A percentile compares a stretch with the other conserved stretches of the same genome.
Evolutionary conservation across 1,140 invertebrate genomes (phyloP).

Genomic region (Nixonia krombeini): DNA sequence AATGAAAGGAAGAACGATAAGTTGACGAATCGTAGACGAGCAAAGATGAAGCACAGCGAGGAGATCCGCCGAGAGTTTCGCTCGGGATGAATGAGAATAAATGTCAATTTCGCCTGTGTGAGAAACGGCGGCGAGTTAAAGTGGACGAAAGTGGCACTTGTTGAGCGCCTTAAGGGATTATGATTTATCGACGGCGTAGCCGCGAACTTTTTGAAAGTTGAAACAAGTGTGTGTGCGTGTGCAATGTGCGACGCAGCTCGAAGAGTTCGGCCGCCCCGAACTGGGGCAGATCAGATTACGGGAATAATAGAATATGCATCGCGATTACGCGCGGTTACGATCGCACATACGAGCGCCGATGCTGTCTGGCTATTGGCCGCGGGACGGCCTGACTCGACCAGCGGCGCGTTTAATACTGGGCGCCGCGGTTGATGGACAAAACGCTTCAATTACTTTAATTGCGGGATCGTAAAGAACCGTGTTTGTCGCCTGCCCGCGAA

Average conservation of each 20-base stretch:
- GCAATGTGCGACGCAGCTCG: slow-evolving; percentile 5
- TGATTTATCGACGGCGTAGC: slow-evolving; percentile 46
- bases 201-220: slow-evolving; percentile 35
- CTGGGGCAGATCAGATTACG: not conserved
- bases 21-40: no score
- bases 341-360: no score
- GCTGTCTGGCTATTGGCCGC: not conserved
- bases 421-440: not conserved
- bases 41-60: no score
- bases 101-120: not conserved
- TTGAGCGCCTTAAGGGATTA: slow-evolving; percentile 45
- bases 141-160: slow-evolving; percentile 47
- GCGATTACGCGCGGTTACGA: no score
- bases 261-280: not conserved
- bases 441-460: not conserved
- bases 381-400: not conserved
- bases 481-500: not conserved
- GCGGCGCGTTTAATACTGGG: no score
- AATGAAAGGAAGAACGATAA: no score
- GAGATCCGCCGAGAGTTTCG: no score
- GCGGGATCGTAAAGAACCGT: no score
- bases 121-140: slow-evolving; percentile 11
- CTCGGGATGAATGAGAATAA: not conserved
- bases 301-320: not conserved
- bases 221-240: slow-evolving; percentile 30